Evolutionary conservation across 2,888 invertebrate species (phyloP), one percentile per base, ranked within the genome.

Genomic region (Hecatera dysodea): DNA sequence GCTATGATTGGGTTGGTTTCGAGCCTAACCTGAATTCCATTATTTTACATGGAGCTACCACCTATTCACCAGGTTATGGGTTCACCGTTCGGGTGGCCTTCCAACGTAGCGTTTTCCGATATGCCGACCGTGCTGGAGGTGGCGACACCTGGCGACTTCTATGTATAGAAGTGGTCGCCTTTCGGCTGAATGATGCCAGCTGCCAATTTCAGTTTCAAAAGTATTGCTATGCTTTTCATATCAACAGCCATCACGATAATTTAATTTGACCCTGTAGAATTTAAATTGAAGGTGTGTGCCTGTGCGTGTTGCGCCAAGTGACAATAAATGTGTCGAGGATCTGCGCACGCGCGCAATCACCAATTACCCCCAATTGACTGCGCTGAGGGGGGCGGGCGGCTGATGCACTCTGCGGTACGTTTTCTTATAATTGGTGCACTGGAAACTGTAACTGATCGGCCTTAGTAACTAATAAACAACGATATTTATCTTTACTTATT

Each of bases 321-420:
- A 39, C 53, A 53, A 67, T 75, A 70, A 75, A 70, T 75, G 76
- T 29, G 67, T 50, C 22, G 39, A 80, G 73, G 44, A 48, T 29
- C 4, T 44, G 75, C 56, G 80, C 75, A 57, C 67, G 67, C 75
- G 75, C 66, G 27, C 81, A 66, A 80, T 80, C 61, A 42, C 52
- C 61, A 33, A 76, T 80, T 80, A 80, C 57, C 56, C 67, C 52
- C 75, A 80, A 76, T 76, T 76, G 76, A 67, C 29, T 46, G 67
- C 66, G 48, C 56, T 46, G 61, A 57, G 27, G 76, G 59, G 55
- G 42, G 39, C 46, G 55, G 42, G 39, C 46, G 24, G 46, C 48
- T 39, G 68, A 44, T 81, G 53, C 61, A 59, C 52, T 62, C 17
- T 9, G 4, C 33, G 52, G 29, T 27, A 12, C 8, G 42, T 72